These are phyloP conservation scores for Lasius fuliginosus DNA, from an alignment of 2,888 invertebrate species.

Conservation along the genomic window DNA sequence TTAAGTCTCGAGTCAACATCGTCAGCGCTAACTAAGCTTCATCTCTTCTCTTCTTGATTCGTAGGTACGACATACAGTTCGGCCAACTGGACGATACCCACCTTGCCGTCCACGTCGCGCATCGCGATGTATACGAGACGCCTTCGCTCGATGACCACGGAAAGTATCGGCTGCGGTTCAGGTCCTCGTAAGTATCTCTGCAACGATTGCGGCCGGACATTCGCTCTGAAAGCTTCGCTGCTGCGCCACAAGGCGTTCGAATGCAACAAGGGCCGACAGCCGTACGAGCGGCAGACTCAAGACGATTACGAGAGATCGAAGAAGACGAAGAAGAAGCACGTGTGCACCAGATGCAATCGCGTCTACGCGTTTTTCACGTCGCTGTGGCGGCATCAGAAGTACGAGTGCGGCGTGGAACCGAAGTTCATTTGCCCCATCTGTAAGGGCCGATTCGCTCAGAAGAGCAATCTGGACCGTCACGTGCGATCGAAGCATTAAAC, in stretches of 20 bases:
- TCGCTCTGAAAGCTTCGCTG: slow-evolving; percentile 79
- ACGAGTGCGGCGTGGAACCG: slow-evolving; percentile 89
- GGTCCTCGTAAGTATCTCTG: slow-evolving; percentile 80
- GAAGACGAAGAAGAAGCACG: slow-evolving; percentile 76
- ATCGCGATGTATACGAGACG: slow-evolving; percentile 70
- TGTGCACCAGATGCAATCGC: slow-evolving; percentile 78
- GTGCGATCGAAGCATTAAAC: slow-evolving; percentile 81
- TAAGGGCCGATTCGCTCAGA: slow-evolving; percentile 88
- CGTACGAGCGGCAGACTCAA: slow-evolving; percentile 14
- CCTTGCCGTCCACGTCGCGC: slow-evolving; percentile 78
- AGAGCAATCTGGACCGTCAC: slow-evolving; percentile 87
- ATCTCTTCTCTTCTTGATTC: slow-evolving; percentile 63
- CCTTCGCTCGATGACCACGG: slow-evolving; percentile 78
- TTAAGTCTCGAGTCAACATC: background rate
- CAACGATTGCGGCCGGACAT: slow-evolving; percentile 79
- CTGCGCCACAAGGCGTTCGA: slow-evolving; percentile 76
- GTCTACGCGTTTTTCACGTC: slow-evolving; percentile 83
- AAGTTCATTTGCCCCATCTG: slow-evolving; percentile 89
- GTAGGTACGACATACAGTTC: slow-evolving; percentile 79
- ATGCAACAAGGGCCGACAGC: slow-evolving; percentile 57
- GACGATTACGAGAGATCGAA: slow-evolving; percentile 38
- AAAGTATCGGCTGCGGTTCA: slow-evolving; percentile 54
- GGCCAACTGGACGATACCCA: slow-evolving; percentile 81
- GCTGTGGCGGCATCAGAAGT: slow-evolving; percentile 84
- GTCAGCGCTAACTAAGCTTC: slow-evolving; percentile 36